These are phyloP conservation scores for Heliconius nattereri DNA, from an alignment of 1,140 invertebrate species.

Conservation along the genomic window DNA sequence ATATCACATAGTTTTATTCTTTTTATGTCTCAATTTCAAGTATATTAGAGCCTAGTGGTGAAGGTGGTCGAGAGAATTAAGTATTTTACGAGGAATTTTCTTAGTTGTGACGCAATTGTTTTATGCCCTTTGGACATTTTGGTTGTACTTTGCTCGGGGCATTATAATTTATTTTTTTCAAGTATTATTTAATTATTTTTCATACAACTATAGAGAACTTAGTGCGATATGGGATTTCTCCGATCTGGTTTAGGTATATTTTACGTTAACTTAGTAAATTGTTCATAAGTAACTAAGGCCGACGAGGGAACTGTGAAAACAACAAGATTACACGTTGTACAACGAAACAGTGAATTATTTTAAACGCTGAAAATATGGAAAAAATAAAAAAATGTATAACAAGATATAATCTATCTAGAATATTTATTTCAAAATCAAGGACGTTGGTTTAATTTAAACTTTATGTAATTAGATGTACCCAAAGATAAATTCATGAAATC, in stretches of 20 bases:
- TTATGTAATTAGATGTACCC: conserved; percentile 1
- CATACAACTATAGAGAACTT: neutral
- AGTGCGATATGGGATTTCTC: neutral
- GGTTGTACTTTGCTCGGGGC: neutral
- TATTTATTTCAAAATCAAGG: neutral
- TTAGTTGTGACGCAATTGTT: neutral
- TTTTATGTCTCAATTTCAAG: conserved; percentile 28
- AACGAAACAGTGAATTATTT: neutral
- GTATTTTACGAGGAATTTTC: neutral
- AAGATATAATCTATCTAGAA: neutral
- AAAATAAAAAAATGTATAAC: neutral
- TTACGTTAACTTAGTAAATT: no score
- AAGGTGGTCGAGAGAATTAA: conserved; percentile 2
- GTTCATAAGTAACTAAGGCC: no score
- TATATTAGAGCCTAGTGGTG: conserved; percentile 26
- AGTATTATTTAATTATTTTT: neutral
- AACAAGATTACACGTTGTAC: no score
- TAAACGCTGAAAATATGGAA: neutral
- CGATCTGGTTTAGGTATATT: no score
- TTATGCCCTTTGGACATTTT: neutral
- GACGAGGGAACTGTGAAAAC: no score
- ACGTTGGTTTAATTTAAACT: neutral
- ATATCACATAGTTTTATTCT: conserved; percentile 35
- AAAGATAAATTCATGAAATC: conserved; percentile 7
- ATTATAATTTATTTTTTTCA: neutral